A percentile compares a stretch with the other conserved stretches of the same genome.
Conservation (phyloP, 2,113 vertebrate genomes). For the Nettapus auritus region DNA sequence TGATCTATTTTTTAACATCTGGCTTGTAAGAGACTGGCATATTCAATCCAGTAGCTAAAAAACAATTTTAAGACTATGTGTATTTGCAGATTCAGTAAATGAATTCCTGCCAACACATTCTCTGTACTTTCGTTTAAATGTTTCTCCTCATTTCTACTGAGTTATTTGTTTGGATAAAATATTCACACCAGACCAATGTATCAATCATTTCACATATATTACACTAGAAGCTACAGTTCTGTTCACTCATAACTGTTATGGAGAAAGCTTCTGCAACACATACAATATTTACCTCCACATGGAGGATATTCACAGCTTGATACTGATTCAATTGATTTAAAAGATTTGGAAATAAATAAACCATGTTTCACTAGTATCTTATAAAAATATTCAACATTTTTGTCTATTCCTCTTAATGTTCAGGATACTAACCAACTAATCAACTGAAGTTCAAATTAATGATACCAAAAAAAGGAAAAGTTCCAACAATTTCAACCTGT, state of each 20-base stretch:
- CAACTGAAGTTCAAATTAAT: background rate
- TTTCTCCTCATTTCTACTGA: background rate
- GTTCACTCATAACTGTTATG: slow-evolving; percentile 19
- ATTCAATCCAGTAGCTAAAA: background rate
- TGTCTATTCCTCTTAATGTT: background rate
- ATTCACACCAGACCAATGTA: background rate
- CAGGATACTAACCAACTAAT: background rate
- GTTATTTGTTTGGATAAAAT: background rate
- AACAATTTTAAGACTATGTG: background rate
- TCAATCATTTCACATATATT: slow-evolving; percentile 12
- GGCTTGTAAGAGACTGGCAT: background rate
- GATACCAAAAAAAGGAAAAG: background rate
- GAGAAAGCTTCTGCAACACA: slow-evolving; percentile 42
- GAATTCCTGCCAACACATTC: background rate
- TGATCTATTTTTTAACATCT: background rate
- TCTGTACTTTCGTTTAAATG: background rate
- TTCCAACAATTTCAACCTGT: background rate
- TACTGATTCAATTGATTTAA: slow-evolving; percentile 37
- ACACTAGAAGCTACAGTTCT: slow-evolving; percentile 20
- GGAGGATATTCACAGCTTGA: slow-evolving; percentile 27
- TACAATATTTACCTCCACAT: slow-evolving; percentile 45
- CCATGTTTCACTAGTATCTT: background rate
- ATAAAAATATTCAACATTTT: background rate
- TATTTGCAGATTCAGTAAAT: background rate
- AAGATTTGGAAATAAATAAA: background rate